phyloP scores from a whole-genome alignment of 92 coral and sea anemone species.

The Epizoanthus fatuus region DNA sequence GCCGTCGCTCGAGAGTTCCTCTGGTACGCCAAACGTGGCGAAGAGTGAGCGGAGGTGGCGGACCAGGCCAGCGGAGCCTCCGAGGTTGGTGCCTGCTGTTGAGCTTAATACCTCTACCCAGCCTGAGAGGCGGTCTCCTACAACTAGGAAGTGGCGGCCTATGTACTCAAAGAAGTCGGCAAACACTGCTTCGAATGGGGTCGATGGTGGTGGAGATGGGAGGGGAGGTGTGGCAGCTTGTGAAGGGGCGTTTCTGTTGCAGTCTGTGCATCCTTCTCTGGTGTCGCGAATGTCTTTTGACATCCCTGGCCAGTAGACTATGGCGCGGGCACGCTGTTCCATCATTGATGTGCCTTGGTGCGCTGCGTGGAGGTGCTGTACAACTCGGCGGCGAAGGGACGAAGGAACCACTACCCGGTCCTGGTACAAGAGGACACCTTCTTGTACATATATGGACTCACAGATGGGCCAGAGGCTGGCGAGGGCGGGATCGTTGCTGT shows the following conservation, averaged over 20 bases:
- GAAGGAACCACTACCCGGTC: not conserved
- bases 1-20: constrained; percentile 71
- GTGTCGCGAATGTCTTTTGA: too few species aligned
- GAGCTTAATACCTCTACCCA: constrained; percentile 78
- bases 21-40: constrained; percentile 74
- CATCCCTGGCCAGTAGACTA: too few species aligned
- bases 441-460: not conserved
- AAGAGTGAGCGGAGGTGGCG: constrained; percentile 75
- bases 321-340: too few species aligned
- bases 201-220: constrained; percentile 54
- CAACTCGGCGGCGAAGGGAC: not conserved
- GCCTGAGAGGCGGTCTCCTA: constrained; percentile 69
- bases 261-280: not conserved
- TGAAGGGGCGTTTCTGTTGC: too few species aligned
- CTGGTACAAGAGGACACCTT: not conserved
- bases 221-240: not conserved
- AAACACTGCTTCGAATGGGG: constrained; percentile 62
- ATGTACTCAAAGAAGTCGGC: constrained; percentile 64
- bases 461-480: not conserved
- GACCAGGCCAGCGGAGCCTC: constrained; percentile 68
- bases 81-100: constrained; percentile 67
- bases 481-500: not conserved
- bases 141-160: constrained; percentile 65
- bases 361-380: too few species aligned
- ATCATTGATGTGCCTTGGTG: too few species aligned